phyloP scores from a whole-genome alignment of 2,888 invertebrate species.

The Scaptomyza caliginosa region DNA sequence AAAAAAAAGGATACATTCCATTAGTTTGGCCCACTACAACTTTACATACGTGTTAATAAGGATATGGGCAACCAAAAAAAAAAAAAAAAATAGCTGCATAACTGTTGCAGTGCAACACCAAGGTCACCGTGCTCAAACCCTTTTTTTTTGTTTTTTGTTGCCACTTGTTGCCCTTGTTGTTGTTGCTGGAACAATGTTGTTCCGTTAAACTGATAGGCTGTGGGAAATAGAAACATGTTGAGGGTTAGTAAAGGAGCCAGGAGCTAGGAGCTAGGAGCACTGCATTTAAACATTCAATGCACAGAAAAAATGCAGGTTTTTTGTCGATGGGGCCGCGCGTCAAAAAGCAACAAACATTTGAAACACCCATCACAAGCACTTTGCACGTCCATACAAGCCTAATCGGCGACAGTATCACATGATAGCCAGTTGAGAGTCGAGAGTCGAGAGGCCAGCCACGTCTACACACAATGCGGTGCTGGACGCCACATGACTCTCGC shows the following conservation, averaged over 20 bases:
- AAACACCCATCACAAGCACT: conserved; percentile 71
- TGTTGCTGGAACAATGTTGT: conserved; percentile 54
- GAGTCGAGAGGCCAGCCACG: conserved; percentile 24
- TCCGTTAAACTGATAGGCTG: conserved; percentile 66
- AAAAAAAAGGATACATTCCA: too few relatives aligned
- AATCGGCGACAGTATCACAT: conserved; percentile 77
- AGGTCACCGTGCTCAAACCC: not conserved
- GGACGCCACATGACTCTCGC: conserved; percentile 20
- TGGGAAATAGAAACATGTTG: conserved; percentile 51
- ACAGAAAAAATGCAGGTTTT: conserved; percentile 54
- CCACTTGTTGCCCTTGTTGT: conserved; percentile 5
- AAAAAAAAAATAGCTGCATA: too few relatives aligned
- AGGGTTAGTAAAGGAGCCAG: conserved; percentile 8
- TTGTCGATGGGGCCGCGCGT: conserved; percentile 39
- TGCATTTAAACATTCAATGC: conserved; percentile 29
- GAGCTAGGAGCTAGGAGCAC: conserved; percentile 4
- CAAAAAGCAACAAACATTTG: conserved; percentile 73
- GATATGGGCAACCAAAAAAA: too few relatives aligned
- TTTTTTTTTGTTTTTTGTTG: not conserved
- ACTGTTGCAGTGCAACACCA: too few relatives aligned
- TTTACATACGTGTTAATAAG: too few relatives aligned
- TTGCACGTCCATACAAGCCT: conserved; percentile 73
- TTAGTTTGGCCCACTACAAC: too few relatives aligned
- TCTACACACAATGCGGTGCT: conserved; percentile 30
- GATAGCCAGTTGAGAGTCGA: too few relatives aligned